Evolutionary conservation across 2,113 vertebrate species (phyloP).

Genomic region (Scortum barcoo): DNA sequence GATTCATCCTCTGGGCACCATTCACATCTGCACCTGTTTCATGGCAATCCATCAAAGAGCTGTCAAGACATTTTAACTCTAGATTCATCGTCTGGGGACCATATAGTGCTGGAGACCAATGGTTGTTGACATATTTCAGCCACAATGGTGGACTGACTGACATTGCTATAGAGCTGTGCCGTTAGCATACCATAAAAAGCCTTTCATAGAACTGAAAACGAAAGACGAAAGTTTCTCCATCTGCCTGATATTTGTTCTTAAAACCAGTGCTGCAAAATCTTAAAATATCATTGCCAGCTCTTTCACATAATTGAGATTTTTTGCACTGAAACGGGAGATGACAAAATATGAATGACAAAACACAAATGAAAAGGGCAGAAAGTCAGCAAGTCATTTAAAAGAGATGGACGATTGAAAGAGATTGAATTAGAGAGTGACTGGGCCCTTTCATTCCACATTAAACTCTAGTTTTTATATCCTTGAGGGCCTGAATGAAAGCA

Average conservation of each 20-base stretch:
- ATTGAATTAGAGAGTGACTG: conserved; percentile 29
- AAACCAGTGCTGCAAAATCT: not conserved
- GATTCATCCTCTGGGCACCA: too few species aligned
- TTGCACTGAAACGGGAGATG: not conserved
- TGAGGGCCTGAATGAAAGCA: conserved; percentile 19
- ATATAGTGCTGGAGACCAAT: too few species aligned
- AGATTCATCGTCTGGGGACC: not conserved
- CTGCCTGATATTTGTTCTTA: not conserved
- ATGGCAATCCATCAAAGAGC: not conserved
- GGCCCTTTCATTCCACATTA: conserved; percentile 18
- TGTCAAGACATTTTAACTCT: not conserved
- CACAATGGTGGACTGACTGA: not conserved
- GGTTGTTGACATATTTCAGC: not conserved
- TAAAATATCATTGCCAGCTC: not conserved
- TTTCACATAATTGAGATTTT: not conserved
- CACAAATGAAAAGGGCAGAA: conserved; percentile 7
- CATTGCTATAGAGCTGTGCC: not conserved
- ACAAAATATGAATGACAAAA: conserved; percentile 22
- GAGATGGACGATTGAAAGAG: conserved; percentile 26
- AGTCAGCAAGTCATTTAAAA: not conserved
- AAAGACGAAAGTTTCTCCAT: not conserved
- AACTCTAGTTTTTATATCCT: conserved; percentile 17
- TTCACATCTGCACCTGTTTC: too few species aligned
- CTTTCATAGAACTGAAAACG: not conserved
- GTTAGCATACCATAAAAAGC: not conserved